These are phyloP conservation scores for Parotia lawesii DNA, from an alignment of 2,113 vertebrate species.

Conservation along the genomic window DNA sequence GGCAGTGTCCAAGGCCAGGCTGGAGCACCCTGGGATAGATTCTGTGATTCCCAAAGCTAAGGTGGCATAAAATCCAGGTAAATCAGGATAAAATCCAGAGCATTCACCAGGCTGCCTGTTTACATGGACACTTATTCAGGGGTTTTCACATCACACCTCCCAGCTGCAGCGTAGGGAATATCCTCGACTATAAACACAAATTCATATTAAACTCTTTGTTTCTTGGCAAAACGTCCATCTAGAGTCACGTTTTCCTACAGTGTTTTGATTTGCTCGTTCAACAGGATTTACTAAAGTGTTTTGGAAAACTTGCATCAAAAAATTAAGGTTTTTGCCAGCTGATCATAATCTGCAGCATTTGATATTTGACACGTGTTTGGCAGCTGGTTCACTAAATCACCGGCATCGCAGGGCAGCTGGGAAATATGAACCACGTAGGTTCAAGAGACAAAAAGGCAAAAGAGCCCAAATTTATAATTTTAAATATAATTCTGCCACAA, in stretches of 20 bases:
- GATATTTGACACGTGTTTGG: background rate
- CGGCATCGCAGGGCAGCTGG: background rate
- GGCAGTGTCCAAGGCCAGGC: background rate
- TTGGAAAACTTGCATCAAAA: background rate
- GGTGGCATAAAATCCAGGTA: background rate
- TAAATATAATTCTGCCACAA: background rate
- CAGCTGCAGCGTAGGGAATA: background rate
- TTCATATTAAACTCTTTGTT: background rate
- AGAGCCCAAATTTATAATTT: background rate
- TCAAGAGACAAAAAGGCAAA: background rate
- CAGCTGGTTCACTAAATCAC: background rate
- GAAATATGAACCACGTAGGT: background rate
- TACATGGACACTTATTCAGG: background rate
- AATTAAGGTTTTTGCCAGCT: background rate
- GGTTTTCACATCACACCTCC: background rate
- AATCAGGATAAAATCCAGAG: background rate
- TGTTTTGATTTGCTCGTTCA: background rate
- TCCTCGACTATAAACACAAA: background rate
- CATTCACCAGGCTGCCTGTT: background rate
- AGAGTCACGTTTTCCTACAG: background rate
- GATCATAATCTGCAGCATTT: background rate
- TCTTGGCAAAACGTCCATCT: background rate
- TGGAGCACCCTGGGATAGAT: background rate
- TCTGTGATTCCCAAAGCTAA: background rate
- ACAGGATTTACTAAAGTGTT: background rate